phyloP scores from a whole-genome alignment of 2,797 vertebrate species.

The Acanthurus lineatus region DNA sequence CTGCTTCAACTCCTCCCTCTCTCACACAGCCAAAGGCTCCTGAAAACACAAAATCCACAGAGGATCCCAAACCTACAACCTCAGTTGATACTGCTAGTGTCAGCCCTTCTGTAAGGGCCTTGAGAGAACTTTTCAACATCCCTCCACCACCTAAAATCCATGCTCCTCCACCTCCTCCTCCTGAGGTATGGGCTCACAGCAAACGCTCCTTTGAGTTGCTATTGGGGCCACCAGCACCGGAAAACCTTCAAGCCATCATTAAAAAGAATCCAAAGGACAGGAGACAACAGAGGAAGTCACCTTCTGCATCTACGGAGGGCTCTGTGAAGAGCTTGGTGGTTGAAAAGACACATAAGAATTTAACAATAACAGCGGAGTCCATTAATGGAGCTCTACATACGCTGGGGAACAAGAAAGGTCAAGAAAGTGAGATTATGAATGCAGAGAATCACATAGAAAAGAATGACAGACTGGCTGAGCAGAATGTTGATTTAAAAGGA shows the following conservation, averaged over 20 bases:
- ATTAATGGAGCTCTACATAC: conserved; percentile 39
- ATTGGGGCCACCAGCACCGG: conserved; percentile 83
- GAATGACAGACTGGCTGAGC: conserved; percentile 64
- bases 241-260: conserved; percentile 69
- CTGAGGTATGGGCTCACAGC: conserved; percentile 87
- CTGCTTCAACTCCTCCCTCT: conserved; percentile 73
- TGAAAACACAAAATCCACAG: conserved; percentile 36
- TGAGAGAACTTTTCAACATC: conserved; percentile 88
- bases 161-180: conserved; percentile 92
- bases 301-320: conserved; percentile 58
- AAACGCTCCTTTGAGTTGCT: conserved; percentile 81
- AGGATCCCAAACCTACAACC: conserved; percentile 19
- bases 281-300: conserved; percentile 72
- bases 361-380: conserved; percentile 18
- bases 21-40: conserved; percentile 42
- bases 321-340: conserved; percentile 58
- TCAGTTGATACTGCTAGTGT: conserved; percentile 13
- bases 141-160: conserved; percentile 92
- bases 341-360: conserved; percentile 66
- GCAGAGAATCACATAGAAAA: conserved; percentile 55
- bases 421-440: conserved; percentile 68
- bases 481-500: conserved; percentile 66
- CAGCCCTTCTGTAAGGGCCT: conserved; percentile 72
- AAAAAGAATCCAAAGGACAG: conserved; percentile 84
- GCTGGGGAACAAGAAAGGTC: conserved; percentile 52